phyloP scores from a whole-genome alignment of 2,888 invertebrate genomes.

The Pharmacophagus antenor region DNA sequence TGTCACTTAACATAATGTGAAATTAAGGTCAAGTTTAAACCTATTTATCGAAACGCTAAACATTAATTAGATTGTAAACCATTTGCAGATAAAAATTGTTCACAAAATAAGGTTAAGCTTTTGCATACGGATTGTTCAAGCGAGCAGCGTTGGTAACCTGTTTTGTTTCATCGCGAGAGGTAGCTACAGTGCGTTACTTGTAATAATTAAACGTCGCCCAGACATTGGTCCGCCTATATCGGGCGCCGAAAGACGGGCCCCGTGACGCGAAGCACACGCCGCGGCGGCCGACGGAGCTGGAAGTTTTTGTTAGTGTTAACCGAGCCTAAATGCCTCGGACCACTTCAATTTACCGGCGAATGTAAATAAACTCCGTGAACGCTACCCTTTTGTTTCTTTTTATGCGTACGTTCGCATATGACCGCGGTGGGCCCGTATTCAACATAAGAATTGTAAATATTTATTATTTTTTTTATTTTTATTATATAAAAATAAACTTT shows the following conservation, averaged over 20 bases:
- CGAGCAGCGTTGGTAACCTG: not conserved
- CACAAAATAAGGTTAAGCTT: not conserved
- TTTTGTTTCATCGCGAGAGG: slow-evolving; percentile 4
- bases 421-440: not conserved
- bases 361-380: slow-evolving; percentile 25
- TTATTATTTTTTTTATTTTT: not conserved
- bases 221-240: slow-evolving; percentile 13
- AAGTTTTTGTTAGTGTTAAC: slow-evolving; percentile 25
- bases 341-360: slow-evolving; percentile 9
- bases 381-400: slow-evolving; percentile 16
- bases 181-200: not conserved
- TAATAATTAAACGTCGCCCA: slow-evolving; percentile 10
- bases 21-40: too few relatives aligned
- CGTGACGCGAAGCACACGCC: slow-evolving; percentile 19
- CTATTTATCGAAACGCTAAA: too few relatives aligned
- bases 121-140: not conserved
- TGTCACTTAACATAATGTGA: too few relatives aligned
- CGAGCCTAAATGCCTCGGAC: slow-evolving; percentile 1
- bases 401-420: not conserved
- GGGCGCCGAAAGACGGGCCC: slow-evolving; percentile 5
- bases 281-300: slow-evolving; percentile 16
- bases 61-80: too few relatives aligned
- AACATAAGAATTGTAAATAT: not conserved
- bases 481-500: not conserved
- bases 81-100: not conserved